Evolutionary conservation across 2,888 invertebrate genomes (phyloP), one percentile per base, ranked within the genome.

Genomic region (Hoplodrina blanda): DNA sequence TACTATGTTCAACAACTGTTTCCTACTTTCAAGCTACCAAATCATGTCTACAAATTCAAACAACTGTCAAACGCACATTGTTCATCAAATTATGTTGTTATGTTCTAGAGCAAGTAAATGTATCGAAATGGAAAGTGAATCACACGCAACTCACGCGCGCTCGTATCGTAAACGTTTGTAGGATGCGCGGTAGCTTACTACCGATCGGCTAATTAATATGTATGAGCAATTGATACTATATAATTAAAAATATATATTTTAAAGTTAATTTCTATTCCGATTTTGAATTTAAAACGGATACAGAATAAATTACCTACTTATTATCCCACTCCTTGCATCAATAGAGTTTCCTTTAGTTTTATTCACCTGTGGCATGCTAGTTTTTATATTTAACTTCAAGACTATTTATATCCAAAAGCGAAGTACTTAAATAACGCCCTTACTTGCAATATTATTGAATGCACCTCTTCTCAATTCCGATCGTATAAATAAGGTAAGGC

Each of bases 91-190:
- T 69, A 81, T 66, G 64, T 70, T 60, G 72, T n/a, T n/a, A n/a
- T n/a, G n/a, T n/a, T 81, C 65, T 73, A 68, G 76, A 83, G 80
- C 80, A 81, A 81, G 76, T 82, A 86, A 85, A 84, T 79, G 78
- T 73, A 82, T 82, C 67, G 91, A 91, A 91, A 91, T 87, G 88
- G 91, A 91, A 91, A 91, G 91, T 91, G 86, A 83, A 73, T 79
- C 86, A 85, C 87, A 85, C 88, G 84, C 84, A 75, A 69, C 61
- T 30, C 73, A 69, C 73, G 68, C 72, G 66, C 74, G 60, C 65
- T 63, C 60, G 30, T 55, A 62, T 62, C 57, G 66, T 81, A 64
- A 68, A 69, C 30, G 54, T 61, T 67, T 62, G 61, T 64, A 53
- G 54, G 78, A 74, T 78, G 61, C 74, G 66, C 70, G 53, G 46